phyloP scores from a whole-genome alignment of 2,113 vertebrate genomes.

The Microtus oregoni region DNA sequence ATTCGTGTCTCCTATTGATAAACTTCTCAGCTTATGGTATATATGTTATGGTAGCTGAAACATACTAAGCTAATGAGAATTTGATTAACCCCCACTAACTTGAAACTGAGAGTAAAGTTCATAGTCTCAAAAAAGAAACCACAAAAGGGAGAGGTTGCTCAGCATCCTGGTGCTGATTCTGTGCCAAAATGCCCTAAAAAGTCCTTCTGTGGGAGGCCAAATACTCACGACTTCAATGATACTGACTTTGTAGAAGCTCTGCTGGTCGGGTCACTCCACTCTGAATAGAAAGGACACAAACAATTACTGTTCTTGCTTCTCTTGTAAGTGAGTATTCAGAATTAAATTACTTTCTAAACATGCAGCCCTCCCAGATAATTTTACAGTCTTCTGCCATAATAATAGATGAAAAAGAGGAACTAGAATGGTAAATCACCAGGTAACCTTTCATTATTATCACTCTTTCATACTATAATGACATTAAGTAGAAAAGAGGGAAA shows the following conservation, averaged over 20 bases:
- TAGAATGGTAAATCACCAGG: constrained; percentile 63
- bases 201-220: constrained; percentile 75
- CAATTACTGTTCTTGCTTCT: constrained; percentile 67
- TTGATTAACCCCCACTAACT: not conserved
- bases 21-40: not conserved
- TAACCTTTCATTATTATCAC: constrained; percentile 19
- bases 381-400: constrained; percentile 70
- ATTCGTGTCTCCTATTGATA: not conserved
- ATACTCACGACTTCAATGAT: constrained; percentile 95
- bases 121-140: not conserved
- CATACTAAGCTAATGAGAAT: not conserved
- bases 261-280: constrained; percentile 93
- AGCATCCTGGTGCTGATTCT: not conserved
- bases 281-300: constrained; percentile 89
- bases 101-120: not conserved
- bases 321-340: constrained; percentile 83
- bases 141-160: not conserved
- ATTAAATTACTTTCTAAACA: constrained; percentile 79
- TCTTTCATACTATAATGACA: constrained; percentile 72
- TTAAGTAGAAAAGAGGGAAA: constrained; percentile 53
- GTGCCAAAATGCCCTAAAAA: constrained; percentile 33
- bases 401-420: constrained; percentile 76
- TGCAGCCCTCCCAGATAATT: constrained; percentile 79
- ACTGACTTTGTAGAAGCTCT: constrained; percentile 94
- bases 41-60: not conserved